Base-by-base conservation (phyloP, 2,888 invertebrate genomes). In the Tipula helvola region DNA sequence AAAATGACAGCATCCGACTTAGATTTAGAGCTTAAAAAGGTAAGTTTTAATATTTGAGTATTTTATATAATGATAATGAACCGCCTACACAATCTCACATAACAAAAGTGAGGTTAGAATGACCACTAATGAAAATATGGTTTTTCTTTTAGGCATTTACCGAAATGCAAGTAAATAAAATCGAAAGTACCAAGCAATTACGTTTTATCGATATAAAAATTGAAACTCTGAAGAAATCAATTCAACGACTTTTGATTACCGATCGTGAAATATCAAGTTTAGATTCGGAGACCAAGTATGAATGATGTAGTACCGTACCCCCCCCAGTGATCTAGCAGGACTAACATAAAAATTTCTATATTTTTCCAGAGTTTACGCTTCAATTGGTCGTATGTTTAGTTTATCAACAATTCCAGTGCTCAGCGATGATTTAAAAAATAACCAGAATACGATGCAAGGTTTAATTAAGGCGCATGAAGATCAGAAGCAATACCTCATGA, bases 301-400 rank as follows among this genome's bases (percentile, higher is more conserved):
- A 52, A 12, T 44, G n/a, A 1, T 41, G 83, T 28, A 28, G 28
- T 28, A 28, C 28, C 28, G 28, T 84, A 41, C 41, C 41, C 3
- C 36, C 2, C 39, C 28, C n/a, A 71, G 2, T 5, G 39, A 71
- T n/a, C 8, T 47, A 28, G 28, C 28, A 28, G 28, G 28, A 28
- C 47, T 57, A 57, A 13, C 36, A 16, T 12, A n/a, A n/a, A 71
- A 71, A 44, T 39, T 13, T n/a, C n/a, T 57, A 18, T 36, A 2
- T 1, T n/a, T 42, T 88, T 87, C 7, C n/a, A 91, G 91, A 86
- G 91, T 91, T 0, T 91, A 90, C 86, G 88, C 90, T 90, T 94
- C 96, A 4, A 94, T 96, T 5, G 97, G 97, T 0, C 93, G 97
- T 88, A 96, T 96, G 96, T 97, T 97, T 90, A 91, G 96, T 5